Base-by-base conservation (phyloP, 2,888 invertebrate genomes). In the Acleris laterana region DNA sequence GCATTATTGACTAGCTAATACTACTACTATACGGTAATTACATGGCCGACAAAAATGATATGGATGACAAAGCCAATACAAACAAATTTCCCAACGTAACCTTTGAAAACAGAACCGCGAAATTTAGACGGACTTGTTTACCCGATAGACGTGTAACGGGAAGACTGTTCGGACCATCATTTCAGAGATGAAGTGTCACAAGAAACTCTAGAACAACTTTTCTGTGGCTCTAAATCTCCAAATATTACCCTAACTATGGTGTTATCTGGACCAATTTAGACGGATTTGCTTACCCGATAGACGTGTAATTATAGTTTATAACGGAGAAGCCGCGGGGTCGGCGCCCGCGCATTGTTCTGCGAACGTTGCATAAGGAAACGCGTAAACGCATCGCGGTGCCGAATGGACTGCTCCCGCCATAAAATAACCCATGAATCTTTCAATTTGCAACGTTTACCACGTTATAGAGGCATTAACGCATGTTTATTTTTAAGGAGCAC, bases 311-410 rank as follows among this genome's bases (percentile, higher is more conserved):
- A 60, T 63, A 68, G 66, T 56, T n/a, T n/a, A 38, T 38, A 38
- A 13, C 13, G 38, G 46, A 58, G 67, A 38, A 55, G 53, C 59
- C 62, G 71, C 63, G 71, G 60, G 83, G 75, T 80, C 81, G 76
- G 17, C 66, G 76, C 77, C 69, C 70, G 75, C 78, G 80, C 80
- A 82, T 82, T 84, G 83, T 84, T 83, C 79, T 80, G 83, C 80
- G 74, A 83, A 81, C 75, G 79, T 77, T 38, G 42, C 60, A 65
- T 60, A 61, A 65, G 65, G 65, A 65, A 65, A 49, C 60, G 28
- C 60, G 60, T 61, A 60, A 65, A 65, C 60, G 60, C 60, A 65
- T 60, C 49, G 63, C 59, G 48, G 48, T 50, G 28, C 59, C 50
- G 44, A 60, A 65, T 13, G 60, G 22, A 61, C 61, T 55, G 60